phyloP scores from a whole-genome alignment of 2,113 vertebrate genomes.

The Symphodus melops region DNA sequence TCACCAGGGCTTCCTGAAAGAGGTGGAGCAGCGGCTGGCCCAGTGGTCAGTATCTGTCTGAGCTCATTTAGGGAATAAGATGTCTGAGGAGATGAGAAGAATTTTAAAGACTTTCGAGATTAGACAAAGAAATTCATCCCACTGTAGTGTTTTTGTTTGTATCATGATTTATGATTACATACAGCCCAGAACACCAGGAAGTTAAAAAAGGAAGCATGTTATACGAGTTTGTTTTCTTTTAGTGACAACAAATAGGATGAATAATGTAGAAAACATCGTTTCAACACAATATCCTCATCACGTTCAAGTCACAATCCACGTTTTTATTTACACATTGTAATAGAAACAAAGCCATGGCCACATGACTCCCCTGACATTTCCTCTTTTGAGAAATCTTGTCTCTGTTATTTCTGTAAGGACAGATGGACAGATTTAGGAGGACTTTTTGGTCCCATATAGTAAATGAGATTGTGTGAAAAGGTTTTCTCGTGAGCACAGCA shows the following conservation, averaged over 20 bases:
- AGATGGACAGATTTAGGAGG: background rate
- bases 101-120: background rate
- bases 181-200: no score
- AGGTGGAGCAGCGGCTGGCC: constrained; percentile 92
- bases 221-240: no score
- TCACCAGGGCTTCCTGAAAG: constrained; percentile 93
- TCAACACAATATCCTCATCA: no score
- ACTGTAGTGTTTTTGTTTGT: background rate
- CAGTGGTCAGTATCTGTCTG: constrained; percentile 86
- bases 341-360: no score
- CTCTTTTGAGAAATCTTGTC: constrained; percentile 16
- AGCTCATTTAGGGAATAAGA: background rate
- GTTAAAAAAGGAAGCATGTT: no score
- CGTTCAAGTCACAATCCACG: no score
- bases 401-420: constrained; percentile 31
- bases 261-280: no score
- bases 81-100: background rate
- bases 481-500: constrained; percentile 12
- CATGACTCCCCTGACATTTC: no score
- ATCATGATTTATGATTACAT: no score
- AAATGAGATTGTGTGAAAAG: constrained; percentile 30
- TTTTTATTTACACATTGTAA: no score
- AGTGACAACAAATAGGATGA: no score
- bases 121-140: background rate
- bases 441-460: constrained; percentile 12